These are phyloP conservation scores for Synergus umbraculus DNA, from an alignment of 2,888 invertebrate genomes.

Conservation along the genomic window DNA sequence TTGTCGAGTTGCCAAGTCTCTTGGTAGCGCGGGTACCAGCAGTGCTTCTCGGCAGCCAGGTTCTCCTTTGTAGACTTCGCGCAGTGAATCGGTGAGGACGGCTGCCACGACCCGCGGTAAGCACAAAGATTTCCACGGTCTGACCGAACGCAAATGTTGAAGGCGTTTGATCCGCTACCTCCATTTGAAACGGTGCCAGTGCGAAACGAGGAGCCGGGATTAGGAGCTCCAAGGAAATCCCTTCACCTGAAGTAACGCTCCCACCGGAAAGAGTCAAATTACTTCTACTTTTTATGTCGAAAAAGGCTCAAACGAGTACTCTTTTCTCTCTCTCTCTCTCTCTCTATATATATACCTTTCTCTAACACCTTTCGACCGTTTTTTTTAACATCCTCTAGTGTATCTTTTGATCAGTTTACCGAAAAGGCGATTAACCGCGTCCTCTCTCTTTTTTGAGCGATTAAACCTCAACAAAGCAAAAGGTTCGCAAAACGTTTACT, in stretches of 20 bases:
- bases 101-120: slow-evolving; percentile 55
- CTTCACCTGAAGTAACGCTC: slow-evolving; percentile 49
- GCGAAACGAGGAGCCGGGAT: slow-evolving; percentile 61
- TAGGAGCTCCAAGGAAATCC: slow-evolving; percentile 55
- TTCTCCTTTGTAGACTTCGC: slow-evolving; percentile 57
- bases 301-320: slow-evolving; percentile 2
- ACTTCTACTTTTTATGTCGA: not conserved
- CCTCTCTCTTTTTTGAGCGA: not conserved
- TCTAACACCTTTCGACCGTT: not conserved
- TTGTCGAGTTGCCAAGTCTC: slow-evolving; percentile 77
- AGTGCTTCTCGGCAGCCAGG: slow-evolving; percentile 34
- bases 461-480: slow-evolving; percentile 43
- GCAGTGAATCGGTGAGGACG: slow-evolving; percentile 51
- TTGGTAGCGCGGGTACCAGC: slow-evolving; percentile 62
- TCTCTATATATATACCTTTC: too few relatives aligned
- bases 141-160: slow-evolving; percentile 36
- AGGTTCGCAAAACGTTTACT: slow-evolving; percentile 63
- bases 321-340: not conserved
- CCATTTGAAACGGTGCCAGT: slow-evolving; percentile 76
- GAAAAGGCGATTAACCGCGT: not conserved
- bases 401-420: too few relatives aligned
- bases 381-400: not conserved
- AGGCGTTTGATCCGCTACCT: slow-evolving; percentile 69
- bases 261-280: slow-evolving; percentile 44
- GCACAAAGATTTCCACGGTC: slow-evolving; percentile 51